Evolutionary conservation across 2,113 vertebrate genomes (phyloP).

Genomic region (Lophius piscatorius): DNA sequence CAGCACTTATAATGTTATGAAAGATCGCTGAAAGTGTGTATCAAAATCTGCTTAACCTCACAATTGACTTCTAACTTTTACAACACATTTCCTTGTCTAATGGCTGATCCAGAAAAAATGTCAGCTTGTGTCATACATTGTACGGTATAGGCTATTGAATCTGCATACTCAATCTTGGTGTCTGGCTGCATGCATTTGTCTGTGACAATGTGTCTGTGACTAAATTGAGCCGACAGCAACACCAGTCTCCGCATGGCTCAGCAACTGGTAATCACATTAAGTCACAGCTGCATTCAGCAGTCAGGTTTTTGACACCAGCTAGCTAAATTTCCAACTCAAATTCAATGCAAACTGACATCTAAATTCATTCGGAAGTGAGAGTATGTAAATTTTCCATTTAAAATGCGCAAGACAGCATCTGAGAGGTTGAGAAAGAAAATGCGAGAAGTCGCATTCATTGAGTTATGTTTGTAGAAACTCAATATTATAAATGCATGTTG

Average conservation of each 20-base stretch:
- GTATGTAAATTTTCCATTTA: slow-evolving; percentile 51
- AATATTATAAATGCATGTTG: slow-evolving; percentile 6
- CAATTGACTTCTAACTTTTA: no score
- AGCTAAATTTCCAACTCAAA: slow-evolving; percentile 44
- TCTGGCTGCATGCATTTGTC: slow-evolving; percentile 6
- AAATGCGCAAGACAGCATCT: slow-evolving; percentile 38
- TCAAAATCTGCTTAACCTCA: no score
- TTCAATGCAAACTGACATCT: slow-evolving; percentile 37
- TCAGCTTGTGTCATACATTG: slow-evolving; percentile 20
- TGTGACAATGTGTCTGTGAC: slow-evolving; percentile 36
- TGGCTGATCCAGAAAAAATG: no score
- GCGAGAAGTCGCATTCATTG: slow-evolving; percentile 3
- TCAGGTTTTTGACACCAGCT: slow-evolving; percentile 34
- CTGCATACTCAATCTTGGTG: not conserved
- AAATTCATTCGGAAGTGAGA: slow-evolving; percentile 42
- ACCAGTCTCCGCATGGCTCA: slow-evolving; percentile 46
- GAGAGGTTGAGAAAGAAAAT: slow-evolving; percentile 29
- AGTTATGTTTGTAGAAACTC: slow-evolving; percentile 14
- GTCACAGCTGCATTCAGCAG: slow-evolving; percentile 45
- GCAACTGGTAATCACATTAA: slow-evolving; percentile 63
- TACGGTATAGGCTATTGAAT: not conserved
- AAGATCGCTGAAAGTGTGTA: no score
- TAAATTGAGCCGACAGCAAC: slow-evolving; percentile 61
- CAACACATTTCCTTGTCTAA: no score
- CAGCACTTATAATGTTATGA: no score